A percentile compares a stretch with the other conserved stretches of the same genome.
These are phyloP conservation scores for Orthosia gracilis DNA, from an alignment of 2,888 invertebrate genomes.

Conservation along the genomic window DNA sequence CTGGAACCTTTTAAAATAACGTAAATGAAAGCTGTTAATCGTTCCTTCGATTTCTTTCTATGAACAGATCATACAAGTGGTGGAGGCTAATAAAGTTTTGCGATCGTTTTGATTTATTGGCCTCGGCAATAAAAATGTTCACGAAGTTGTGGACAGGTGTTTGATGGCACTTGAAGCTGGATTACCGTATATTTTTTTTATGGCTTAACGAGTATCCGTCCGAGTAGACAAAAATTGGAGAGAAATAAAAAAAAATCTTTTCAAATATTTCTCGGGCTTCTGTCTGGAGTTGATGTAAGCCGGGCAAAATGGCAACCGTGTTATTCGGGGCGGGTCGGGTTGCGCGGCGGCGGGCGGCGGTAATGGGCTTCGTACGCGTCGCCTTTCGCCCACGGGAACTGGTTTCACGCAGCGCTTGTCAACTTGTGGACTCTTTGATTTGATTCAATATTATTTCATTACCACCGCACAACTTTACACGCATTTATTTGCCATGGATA, in stretches of 20 bases:
- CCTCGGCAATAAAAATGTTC: conserved; percentile 45
- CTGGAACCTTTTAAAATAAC: conserved; percentile 28
- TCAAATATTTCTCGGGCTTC: conserved; percentile 43
- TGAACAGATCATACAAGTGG: neutral
- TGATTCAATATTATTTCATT: conserved; percentile 66
- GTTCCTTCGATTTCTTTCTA: conserved; percentile 19
- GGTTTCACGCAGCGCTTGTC: conserved; percentile 76
- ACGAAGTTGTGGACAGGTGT: conserved; percentile 34
- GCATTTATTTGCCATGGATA: conserved; percentile 20
- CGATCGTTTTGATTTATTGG: conserved; percentile 44
- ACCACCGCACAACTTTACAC: conserved; percentile 27
- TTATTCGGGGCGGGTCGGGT: conserved; percentile 67
- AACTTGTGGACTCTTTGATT: conserved; percentile 66
- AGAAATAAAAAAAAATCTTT: neutral
- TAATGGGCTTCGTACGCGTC: conserved; percentile 67
- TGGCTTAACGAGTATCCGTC: conserved; percentile 8
- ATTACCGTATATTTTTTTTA: conserved; percentile 23
- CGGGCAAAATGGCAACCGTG: conserved; percentile 64
- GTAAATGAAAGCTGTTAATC: conserved; percentile 10
- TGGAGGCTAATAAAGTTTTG: conserved; percentile 40
- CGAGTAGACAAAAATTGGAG: conserved; percentile 12
- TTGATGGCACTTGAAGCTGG: conserved; percentile 23
- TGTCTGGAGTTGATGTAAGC: conserved; percentile 58
- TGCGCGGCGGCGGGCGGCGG: conserved; percentile 61
- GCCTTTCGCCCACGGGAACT: conserved; percentile 83